Conservation (phyloP, 2,888 invertebrate species). For the Tanypteryx hageni region DNA sequence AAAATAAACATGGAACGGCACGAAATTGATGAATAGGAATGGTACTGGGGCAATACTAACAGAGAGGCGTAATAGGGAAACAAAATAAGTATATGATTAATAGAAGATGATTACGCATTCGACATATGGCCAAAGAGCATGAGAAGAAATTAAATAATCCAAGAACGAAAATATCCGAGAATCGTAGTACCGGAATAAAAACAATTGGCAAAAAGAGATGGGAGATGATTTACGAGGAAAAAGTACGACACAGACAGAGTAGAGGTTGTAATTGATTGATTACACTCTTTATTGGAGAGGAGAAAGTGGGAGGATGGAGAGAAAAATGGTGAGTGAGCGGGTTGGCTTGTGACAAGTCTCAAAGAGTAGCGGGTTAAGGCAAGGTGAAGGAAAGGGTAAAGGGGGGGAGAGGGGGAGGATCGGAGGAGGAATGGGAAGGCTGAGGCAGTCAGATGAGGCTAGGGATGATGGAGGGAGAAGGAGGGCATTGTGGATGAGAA, state of each 20-base stretch:
- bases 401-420: not conserved
- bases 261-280: conserved; percentile 44
- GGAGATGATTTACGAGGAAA: not conserved
- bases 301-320: not conserved
- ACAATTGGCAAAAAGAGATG: not conserved
- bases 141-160: conserved; percentile 6
- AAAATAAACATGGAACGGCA: too few species aligned
- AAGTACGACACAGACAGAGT: not conserved
- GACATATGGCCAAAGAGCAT: not conserved
- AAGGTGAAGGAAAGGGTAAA: not conserved
- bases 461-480: conserved; percentile 9
- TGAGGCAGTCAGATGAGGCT: conserved; percentile 3
- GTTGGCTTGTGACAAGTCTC: conserved; percentile 24
- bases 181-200: not conserved
- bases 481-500: not conserved
- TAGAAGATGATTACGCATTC: too few species aligned
- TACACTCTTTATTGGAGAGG: not conserved
- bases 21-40: too few species aligned
- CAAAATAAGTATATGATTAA: too few species aligned
- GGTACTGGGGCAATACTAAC: too few species aligned
- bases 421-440: not conserved
- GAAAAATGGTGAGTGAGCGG: conserved; percentile 18
- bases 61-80: too few species aligned
- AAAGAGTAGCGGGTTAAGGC: not conserved
- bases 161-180: not conserved